Percentiles rank a stretch among this genome's conserved stretches.
phyloP scores from a whole-genome alignment of 2,797 vertebrate species.

The Sorex maritimensis region DNA sequence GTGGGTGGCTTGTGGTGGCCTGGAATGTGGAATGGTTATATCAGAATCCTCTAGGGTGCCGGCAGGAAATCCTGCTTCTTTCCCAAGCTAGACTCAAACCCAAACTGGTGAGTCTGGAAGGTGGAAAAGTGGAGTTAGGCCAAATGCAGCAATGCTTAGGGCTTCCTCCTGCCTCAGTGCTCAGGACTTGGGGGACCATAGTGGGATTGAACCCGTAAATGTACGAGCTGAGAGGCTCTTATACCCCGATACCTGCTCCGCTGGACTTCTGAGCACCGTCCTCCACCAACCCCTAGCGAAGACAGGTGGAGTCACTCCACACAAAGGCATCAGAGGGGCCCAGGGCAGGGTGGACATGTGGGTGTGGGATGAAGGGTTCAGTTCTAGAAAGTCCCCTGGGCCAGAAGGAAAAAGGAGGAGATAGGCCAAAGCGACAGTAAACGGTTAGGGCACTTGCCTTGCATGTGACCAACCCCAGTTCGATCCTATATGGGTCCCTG shows the following conservation, averaged over 20 bases:
- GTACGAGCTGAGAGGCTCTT: background rate
- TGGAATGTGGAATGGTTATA: too few species aligned
- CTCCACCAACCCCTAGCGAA: background rate
- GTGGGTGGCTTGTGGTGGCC: background rate
- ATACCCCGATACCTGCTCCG: background rate
- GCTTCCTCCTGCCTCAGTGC: too few species aligned
- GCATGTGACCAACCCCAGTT: too few species aligned
- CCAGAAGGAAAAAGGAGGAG: too few species aligned
- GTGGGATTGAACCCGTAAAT: background rate
- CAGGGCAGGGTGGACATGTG: too few species aligned
- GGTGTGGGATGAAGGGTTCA: too few species aligned
- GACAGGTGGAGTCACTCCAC: background rate
- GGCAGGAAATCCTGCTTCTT: background rate
- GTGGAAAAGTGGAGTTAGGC: too few species aligned
- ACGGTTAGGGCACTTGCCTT: too few species aligned
- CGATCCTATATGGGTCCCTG: too few species aligned
- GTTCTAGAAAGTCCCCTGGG: background rate
- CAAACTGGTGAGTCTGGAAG: background rate
- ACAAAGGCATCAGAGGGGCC: background rate
- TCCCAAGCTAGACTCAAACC: background rate
- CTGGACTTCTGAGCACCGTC: background rate
- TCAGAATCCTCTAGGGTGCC: background rate
- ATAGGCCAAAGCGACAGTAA: too few species aligned
- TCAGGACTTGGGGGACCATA: too few species aligned
- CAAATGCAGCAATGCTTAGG: too few species aligned